Percentiles rank a stretch among this genome's conserved stretches.
phyloP scores from a whole-genome alignment of 1,140 invertebrate genomes.

The Oryzaephilus surinamensis region DNA sequence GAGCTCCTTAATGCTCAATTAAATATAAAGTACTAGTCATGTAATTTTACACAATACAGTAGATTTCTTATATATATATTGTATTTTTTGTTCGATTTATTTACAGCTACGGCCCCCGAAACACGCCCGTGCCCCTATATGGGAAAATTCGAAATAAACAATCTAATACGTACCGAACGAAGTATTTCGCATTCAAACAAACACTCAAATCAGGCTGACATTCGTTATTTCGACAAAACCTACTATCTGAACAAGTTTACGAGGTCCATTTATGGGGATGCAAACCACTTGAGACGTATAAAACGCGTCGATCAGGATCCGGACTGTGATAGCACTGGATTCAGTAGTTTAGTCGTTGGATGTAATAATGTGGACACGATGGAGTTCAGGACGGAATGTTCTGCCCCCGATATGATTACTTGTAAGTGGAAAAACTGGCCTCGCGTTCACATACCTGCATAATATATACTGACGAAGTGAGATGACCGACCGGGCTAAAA shows the following conservation, averaged over 20 bases:
- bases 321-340: slow-evolving; percentile 38
- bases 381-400: slow-evolving; percentile 58
- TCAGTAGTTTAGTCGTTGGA: slow-evolving; percentile 53
- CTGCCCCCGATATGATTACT: slow-evolving; percentile 42
- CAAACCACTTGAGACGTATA: slow-evolving; percentile 15
- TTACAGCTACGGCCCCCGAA: slow-evolving; percentile 54
- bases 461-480: too few species aligned
- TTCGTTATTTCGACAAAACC: slow-evolving; percentile 31
- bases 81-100: slow-evolving; percentile 7
- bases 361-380: slow-evolving; percentile 58
- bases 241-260: slow-evolving; percentile 18
- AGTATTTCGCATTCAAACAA: slow-evolving; percentile 22
- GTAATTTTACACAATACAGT: too few species aligned
- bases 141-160: slow-evolving; percentile 55
- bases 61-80: too few species aligned
- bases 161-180: slow-evolving; percentile 37
- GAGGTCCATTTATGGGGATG: slow-evolving; percentile 13
- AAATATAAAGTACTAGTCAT: too few species aligned
- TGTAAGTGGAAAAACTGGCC: slow-evolving; percentile 27
- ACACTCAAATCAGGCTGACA: slow-evolving; percentile 11
- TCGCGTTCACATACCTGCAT: too few species aligned
- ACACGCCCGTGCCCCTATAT: slow-evolving; percentile 55
- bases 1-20: too few species aligned
- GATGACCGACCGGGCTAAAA: too few species aligned
- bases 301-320: slow-evolving; percentile 33